Evolutionary conservation across 2,113 vertebrate genomes (phyloP).

Genomic region (Actinemys pallida): DNA sequence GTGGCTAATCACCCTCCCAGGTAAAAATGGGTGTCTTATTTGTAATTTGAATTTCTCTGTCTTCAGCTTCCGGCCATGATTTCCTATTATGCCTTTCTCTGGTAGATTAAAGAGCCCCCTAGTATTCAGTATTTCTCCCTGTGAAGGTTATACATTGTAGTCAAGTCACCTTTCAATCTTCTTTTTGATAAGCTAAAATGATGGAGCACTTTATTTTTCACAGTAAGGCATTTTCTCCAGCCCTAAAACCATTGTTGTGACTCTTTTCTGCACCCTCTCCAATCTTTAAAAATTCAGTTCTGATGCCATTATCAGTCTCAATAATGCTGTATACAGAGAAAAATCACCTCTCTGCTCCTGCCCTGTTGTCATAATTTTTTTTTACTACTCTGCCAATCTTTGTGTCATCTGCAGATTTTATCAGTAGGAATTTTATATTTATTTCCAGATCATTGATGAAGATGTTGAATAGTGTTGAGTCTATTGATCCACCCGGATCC

Average conservation of each 20-base stretch:
- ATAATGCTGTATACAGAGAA: no score
- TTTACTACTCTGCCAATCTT: no score
- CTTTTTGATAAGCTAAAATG: neutral
- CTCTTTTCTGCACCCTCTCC: neutral
- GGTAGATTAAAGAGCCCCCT: neutral
- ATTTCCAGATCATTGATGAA: no score
- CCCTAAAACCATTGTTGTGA: neutral
- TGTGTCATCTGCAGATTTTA: no score
- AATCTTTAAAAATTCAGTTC: neutral
- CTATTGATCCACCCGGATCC: no score
- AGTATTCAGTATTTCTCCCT: neutral
- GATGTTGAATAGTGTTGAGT: no score
- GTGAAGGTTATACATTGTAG: neutral
- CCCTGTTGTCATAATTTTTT: no score
- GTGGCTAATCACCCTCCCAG: neutral
- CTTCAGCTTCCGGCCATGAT: neutral
- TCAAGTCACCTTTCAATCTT: neutral
- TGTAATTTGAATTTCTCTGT: neutral
- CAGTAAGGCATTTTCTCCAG: neutral
- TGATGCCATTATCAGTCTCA: no score
- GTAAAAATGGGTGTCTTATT: neutral
- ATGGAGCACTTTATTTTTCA: neutral
- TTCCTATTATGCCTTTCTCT: neutral
- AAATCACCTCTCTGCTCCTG: no score
- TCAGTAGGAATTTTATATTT: no score